A percentile compares a stretch with the other conserved stretches of the same genome.
Evolutionary conservation across 2,797 vertebrate species (phyloP).

Genomic region (Thalassophryne amazonica): DNA sequence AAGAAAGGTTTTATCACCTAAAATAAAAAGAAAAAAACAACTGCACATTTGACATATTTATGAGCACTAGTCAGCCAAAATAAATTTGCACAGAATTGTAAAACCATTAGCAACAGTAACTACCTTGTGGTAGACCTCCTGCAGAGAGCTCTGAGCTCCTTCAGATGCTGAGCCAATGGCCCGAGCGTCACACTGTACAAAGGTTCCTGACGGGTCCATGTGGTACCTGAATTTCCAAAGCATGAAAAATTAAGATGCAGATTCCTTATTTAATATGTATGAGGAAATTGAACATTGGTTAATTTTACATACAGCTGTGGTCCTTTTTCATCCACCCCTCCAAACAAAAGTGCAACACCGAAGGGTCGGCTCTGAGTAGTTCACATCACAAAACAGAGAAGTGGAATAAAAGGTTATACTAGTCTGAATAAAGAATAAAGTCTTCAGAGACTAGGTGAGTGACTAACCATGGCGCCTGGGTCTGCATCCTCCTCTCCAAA

Average conservation of each 20-base stretch:
- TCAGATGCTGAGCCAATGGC: constrained; percentile 98
- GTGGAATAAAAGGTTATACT: not conserved
- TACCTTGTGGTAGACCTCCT: constrained; percentile 98
- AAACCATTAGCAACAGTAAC: not conserved
- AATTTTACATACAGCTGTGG: constrained; percentile 92
- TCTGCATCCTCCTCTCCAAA: constrained; percentile 98
- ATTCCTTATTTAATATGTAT: not conserved
- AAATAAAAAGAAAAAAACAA: no score
- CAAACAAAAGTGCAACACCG: constrained; percentile 94
- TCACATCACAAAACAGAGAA: not conserved
- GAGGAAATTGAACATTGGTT: no score
- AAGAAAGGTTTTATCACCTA: no score
- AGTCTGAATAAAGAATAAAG: no score
- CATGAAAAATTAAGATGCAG: not conserved
- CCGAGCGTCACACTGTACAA: constrained; percentile 95
- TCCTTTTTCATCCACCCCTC: constrained; percentile 97
- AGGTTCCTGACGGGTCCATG: constrained; percentile 98
- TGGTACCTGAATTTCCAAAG: constrained; percentile 83
- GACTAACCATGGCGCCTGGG: constrained; percentile 91
- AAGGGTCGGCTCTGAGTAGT: constrained; percentile 90
- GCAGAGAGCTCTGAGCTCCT: constrained; percentile 96
- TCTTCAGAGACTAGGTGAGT: not conserved
- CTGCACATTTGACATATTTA: no score
- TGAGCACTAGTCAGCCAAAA: no score
- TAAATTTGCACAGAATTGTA: no score